These are phyloP conservation scores for Anastatus disparis DNA, from an alignment of 1,140 invertebrate species.

Conservation along the genomic window DNA sequence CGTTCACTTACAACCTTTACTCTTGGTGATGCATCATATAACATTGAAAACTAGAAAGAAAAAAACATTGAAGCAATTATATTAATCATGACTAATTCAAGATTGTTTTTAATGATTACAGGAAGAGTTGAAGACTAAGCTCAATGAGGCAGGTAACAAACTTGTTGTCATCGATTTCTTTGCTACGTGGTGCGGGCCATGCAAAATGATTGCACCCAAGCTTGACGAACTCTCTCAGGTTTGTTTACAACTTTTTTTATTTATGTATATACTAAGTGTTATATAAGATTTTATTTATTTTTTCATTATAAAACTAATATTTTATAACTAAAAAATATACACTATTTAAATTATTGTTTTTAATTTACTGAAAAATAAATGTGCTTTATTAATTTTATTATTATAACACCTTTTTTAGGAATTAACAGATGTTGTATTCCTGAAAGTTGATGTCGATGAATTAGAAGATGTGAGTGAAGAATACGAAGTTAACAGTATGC, in stretches of 20 bases:
- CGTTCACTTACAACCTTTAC: background rate
- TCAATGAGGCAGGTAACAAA: conserved; percentile 81
- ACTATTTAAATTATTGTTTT: too few relatives aligned
- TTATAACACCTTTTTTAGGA: conserved; percentile 68
- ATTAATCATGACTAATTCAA: conserved; percentile 29
- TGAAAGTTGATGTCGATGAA: conserved; percentile 89
- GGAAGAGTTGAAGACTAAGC: conserved; percentile 78
- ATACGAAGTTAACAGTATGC: conserved; percentile 89
- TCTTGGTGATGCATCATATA: conserved; percentile 5
- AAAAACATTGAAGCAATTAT: background rate
- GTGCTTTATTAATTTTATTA: too few relatives aligned
- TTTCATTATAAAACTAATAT: background rate
- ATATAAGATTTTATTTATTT: background rate
- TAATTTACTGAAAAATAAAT: too few relatives aligned
- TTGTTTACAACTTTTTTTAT: background rate
- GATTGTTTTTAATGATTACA: conserved; percentile 60
- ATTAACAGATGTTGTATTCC: conserved; percentile 71
- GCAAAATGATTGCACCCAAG: conserved; percentile 90
- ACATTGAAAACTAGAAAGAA: conserved; percentile 11
- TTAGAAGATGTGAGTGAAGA: conserved; percentile 83
- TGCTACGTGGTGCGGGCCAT: conserved; percentile 91
- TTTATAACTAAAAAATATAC: background rate
- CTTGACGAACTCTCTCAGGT: conserved; percentile 77
- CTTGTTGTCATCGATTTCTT: conserved; percentile 92
- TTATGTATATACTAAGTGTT: background rate